A percentile compares a stretch with the other conserved stretches of the same genome.
Conservation (phyloP, 2,888 invertebrate genomes). For the Amblyjoppa fuscipennis region DNA sequence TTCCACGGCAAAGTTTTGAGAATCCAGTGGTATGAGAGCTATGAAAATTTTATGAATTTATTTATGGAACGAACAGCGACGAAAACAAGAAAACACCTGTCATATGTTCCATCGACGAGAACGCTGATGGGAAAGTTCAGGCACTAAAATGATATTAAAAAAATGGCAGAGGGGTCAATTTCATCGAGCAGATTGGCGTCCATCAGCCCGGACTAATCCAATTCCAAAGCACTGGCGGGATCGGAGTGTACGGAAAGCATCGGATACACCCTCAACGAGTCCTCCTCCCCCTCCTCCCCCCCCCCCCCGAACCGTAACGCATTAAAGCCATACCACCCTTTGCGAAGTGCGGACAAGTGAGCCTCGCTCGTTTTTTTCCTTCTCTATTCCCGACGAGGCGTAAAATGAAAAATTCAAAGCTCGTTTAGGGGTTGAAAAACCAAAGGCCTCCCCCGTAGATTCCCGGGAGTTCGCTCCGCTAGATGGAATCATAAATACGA, state of each 20-base stretch:
- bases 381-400: conserved; percentile 56
- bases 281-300: not conserved
- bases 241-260: conserved; percentile 19
- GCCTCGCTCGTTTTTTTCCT: conserved; percentile 20
- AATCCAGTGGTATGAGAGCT: not conserved
- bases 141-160: not conserved
- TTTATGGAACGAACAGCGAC: not conserved
- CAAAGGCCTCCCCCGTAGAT: conserved; percentile 33
- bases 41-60: not conserved
- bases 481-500: conserved; percentile 68
- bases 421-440: conserved; percentile 65
- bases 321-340: conserved; percentile 58
- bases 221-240: conserved; percentile 47
- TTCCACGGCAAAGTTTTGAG: conserved; percentile 17
- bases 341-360: conserved; percentile 37
- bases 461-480: conserved; percentile 48
- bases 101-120: too few species aligned
- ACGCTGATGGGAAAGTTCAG: too few species aligned
- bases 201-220: conserved; percentile 57
- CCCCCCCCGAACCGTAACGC: conserved; percentile 65
- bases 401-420: conserved; percentile 69
- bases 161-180: conserved; percentile 41
- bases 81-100: not conserved
- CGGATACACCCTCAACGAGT: conserved; percentile 58
- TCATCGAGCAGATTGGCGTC: conserved; percentile 35